Evolutionary conservation across 2,113 vertebrate genomes (phyloP), one percentile per base, ranked within the genome.

Genomic region (Periophthalmus modestus): DNA sequence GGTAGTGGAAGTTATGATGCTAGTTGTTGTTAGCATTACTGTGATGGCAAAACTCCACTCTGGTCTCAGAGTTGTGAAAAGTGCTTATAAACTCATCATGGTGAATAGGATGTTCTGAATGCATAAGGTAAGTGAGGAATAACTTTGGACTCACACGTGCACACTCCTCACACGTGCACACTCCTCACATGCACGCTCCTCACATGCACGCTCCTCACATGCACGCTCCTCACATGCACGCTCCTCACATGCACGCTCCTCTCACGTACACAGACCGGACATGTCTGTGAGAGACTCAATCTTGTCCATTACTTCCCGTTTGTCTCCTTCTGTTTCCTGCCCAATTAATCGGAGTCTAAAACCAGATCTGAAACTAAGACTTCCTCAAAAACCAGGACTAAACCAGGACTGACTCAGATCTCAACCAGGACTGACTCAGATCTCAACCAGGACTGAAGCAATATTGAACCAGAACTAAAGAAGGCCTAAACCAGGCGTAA

Each of bases 321-420:
- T 59, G 57, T 59, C 57, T 59, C 57, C 57, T 12, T 59, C 23
- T 59, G 57, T 59, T 59, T 59, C 57, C 57, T 59, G 57, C 28
- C 57, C 23, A 28, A 13, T 15, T 11, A 57, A 57, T 57, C n/a
- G 0, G 10, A 23, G 2, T 23, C n/a, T 12, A n/a, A 28, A 21
- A 59, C 13, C 23, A 59, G 57, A 24, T 14, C 21, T 28, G 57
- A 59, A 59, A 59, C 23, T 28, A 2, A 28, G n/a, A 59, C 57
- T 59, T 59, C 57, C 57, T 12, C 23, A 59, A 59, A 59, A 28
- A 23, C 3, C 2, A 57, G 54, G 18, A 0, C 57, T 58, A 23
- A 58, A 58, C 57, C 21, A 58, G 57, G 57, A 24, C 57, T 24
- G 21, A 24, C 24, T 21, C 55, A 58, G 55, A 21, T 24, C 55